Conservation (phyloP, 2,797 vertebrate genomes). For the Euphonia xanthogaster region DNA sequence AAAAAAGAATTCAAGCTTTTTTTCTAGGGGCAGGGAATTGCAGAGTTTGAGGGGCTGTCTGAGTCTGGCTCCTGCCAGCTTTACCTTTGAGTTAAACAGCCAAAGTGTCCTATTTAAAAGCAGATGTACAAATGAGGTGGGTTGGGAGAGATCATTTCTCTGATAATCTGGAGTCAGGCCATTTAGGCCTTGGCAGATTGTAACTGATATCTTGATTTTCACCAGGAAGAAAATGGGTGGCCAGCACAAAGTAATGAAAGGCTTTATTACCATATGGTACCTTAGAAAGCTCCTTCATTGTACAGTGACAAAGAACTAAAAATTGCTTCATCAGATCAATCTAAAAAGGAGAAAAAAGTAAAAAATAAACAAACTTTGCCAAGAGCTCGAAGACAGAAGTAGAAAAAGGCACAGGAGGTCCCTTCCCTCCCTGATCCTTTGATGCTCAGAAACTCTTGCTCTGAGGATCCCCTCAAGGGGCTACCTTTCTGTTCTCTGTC, state of each 20-base stretch:
- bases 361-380: background rate
- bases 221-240: conserved; percentile 13
- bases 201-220: conserved; percentile 56
- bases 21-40: background rate
- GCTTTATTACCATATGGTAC: background rate
- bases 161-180: conserved; percentile 46
- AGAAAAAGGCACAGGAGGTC: background rate
- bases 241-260: conserved; percentile 33
- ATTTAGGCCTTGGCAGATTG: conserved; percentile 23
- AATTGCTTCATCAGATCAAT: background rate
- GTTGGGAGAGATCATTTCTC: conserved; percentile 47
- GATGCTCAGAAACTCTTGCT: background rate
- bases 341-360: background rate
- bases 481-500: background rate
- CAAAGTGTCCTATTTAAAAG: conserved; percentile 30
- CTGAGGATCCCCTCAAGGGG: background rate
- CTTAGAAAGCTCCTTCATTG: background rate
- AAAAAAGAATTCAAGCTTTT: background rate
- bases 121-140: background rate
- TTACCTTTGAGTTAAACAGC: background rate
- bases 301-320: background rate
- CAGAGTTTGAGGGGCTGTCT: background rate
- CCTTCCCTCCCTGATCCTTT: background rate
- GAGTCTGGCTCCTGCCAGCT: background rate
- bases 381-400: background rate